Percentiles rank a stretch among this genome's conserved stretches.
Conservation (phyloP, 2,113 vertebrate species). For the Actenoides lindsayi region DNA sequence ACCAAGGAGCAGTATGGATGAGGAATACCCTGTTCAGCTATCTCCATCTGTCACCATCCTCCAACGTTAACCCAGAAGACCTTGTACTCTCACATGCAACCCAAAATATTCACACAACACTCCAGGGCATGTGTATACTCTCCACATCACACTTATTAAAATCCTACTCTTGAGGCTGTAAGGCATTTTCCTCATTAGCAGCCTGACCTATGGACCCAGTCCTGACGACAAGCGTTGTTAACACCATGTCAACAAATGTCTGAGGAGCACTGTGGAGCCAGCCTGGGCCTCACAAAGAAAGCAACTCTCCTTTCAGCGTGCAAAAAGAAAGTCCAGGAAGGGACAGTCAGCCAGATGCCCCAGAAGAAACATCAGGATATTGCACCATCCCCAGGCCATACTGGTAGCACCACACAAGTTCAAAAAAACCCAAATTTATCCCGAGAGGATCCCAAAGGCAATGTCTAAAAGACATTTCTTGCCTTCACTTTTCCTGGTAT, state of each 20-base stretch:
- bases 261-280: neutral
- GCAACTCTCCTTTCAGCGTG: neutral
- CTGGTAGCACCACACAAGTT: neutral
- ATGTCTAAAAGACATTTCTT: neutral
- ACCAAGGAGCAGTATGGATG: neutral
- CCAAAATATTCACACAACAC: conserved; percentile 55
- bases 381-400: neutral
- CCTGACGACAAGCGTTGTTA: conserved; percentile 38
- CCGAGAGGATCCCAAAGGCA: neutral
- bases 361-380: neutral
- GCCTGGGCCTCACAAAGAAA: neutral
- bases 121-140: conserved; percentile 43
- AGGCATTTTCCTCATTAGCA: conserved; percentile 17
- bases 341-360: neutral
- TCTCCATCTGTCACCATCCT: conserved; percentile 43
- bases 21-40: conserved; percentile 15
- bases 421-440: neutral
- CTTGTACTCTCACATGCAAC: neutral
- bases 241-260: conserved; percentile 28
- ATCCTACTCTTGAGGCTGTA: conserved; percentile 21
- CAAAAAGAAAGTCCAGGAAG: neutral
- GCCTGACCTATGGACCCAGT: conserved; percentile 9
- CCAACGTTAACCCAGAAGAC: conserved; percentile 42
- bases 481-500: neutral
- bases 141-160: conserved; percentile 51